Evolutionary conservation across 2,797 vertebrate genomes (phyloP), one percentile per base, ranked within the genome.

Genomic region (Gymnopithys bicolor): DNA sequence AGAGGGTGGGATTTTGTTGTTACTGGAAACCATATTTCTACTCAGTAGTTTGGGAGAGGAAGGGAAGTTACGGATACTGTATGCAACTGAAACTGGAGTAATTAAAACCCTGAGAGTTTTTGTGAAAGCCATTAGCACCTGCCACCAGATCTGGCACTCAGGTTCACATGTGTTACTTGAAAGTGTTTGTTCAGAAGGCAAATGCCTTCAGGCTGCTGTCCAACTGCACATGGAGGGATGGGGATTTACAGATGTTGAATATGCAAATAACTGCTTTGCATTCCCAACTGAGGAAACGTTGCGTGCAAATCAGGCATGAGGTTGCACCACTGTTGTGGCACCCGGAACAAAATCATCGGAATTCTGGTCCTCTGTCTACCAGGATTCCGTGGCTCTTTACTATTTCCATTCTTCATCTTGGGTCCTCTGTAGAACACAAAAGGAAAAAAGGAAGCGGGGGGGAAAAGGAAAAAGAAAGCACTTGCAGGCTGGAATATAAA

Each of bases 121-220:
- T 93, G 77, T 84, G 83, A 73, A 93, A 94, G 80, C 86, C 37
- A 12, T 94, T 96, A 94, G 87, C 96, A 93, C 89, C 94, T 96
- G 91, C 83, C 83, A 48, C 45, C 11, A 77, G 37, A 39, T 87
- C 74, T 82, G 80, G 76, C 63, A 8, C 18, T 74, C 33, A 10
- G 52, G 52, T 51, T 94, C 77, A 27, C 70, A 28, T 63, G 23
- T 59, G 83, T 79, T 94, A 64, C 52, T 91, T 60, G 70, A 76
- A 92, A 94, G 87, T 39, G 30, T 39, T 89, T 92, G 82, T 91
- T 70, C 45, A 51, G 53, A 71, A 68, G 60, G 77, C 59, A 90
- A 90, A 75, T 90, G 70, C 80, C 70, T 93, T 32, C 71, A 84
- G 77, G 64, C 84, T 0, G 0, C 63, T 19, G 19, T 84, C 69